Percentiles rank a stretch among this genome's conserved stretches.
Evolutionary conservation across 2,797 vertebrate species (phyloP).

Genomic region (Tragelaphus eurycerus): DNA sequence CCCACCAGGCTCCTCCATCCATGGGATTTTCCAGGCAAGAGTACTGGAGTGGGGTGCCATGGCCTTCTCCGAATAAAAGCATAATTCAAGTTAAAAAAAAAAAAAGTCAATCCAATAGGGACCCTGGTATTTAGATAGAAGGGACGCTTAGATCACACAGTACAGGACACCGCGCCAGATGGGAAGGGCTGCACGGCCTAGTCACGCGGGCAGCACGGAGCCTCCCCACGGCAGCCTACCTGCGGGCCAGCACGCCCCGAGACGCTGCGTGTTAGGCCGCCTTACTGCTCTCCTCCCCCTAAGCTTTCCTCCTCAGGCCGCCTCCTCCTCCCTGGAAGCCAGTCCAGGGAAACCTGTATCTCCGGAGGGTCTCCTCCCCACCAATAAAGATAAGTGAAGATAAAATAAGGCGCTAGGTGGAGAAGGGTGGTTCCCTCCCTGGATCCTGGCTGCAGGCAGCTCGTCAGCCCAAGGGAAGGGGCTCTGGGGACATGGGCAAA

Average conservation of each 20-base stretch:
- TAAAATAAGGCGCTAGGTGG: background rate
- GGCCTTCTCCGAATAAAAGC: background rate
- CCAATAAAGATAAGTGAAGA: background rate
- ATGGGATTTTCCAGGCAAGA: too few relatives aligned
- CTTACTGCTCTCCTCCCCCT: background rate
- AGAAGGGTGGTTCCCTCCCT: background rate
- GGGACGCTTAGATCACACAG: background rate
- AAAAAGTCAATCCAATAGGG: background rate
- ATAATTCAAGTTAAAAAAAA: background rate
- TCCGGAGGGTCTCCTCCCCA: background rate
- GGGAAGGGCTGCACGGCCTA: background rate
- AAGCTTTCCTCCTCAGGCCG: background rate
- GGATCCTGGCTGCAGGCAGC: background rate
- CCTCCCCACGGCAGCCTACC: background rate
- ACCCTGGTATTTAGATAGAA: background rate
- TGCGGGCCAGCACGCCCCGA: accelerated
- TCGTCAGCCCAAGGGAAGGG: background rate
- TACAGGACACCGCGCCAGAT: background rate
- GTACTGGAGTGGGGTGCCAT: too few relatives aligned
- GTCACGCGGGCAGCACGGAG: background rate
- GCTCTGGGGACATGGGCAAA: background rate
- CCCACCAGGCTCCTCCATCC: too few relatives aligned
- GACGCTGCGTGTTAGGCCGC: too few relatives aligned
- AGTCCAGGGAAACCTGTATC: background rate
- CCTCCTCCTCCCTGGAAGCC: background rate